Conservation (phyloP, 2,797 vertebrate genomes). For the Myotis findleyi region DNA sequence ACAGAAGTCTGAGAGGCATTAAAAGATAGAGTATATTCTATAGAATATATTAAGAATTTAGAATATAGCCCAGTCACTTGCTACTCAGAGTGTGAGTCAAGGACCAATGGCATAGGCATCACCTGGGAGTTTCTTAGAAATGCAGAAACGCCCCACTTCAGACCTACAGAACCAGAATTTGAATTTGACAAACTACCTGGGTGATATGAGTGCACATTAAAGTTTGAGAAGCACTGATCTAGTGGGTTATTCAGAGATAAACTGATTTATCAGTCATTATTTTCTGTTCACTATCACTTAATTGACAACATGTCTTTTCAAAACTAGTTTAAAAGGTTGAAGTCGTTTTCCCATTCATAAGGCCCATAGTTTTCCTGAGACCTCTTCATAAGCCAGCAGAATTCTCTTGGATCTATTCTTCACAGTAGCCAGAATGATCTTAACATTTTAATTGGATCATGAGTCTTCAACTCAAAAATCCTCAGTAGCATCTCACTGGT, state of each 20-base stretch:
- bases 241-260: slow-evolving; percentile 4
- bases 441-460: slow-evolving; percentile 44
- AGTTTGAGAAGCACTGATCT: slow-evolving; percentile 45
- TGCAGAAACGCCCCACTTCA: not conserved
- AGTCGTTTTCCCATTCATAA: slow-evolving; percentile 20
- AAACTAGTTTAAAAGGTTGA: slow-evolving; percentile 49
- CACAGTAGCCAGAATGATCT: not conserved
- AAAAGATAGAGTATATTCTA: not conserved
- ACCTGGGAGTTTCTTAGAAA: slow-evolving; percentile 18
- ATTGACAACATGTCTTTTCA: slow-evolving; percentile 34
- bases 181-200: slow-evolving; percentile 50
- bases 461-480: not conserved
- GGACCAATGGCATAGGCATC: not conserved
- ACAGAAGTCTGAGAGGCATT: not conserved
- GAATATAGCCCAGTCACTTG: not conserved
- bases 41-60: not conserved
- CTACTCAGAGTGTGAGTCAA: slow-evolving; percentile 35
- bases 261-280: not conserved
- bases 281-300: not conserved
- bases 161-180: not conserved
- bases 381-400: slow-evolving; percentile 1
- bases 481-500: not conserved
- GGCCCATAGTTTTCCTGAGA: slow-evolving; percentile 30
- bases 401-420: slow-evolving; percentile 9
- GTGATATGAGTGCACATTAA: slow-evolving; percentile 13